Conservation (phyloP, 2,797 vertebrate species). For the Babyrousa celebensis region DNA sequence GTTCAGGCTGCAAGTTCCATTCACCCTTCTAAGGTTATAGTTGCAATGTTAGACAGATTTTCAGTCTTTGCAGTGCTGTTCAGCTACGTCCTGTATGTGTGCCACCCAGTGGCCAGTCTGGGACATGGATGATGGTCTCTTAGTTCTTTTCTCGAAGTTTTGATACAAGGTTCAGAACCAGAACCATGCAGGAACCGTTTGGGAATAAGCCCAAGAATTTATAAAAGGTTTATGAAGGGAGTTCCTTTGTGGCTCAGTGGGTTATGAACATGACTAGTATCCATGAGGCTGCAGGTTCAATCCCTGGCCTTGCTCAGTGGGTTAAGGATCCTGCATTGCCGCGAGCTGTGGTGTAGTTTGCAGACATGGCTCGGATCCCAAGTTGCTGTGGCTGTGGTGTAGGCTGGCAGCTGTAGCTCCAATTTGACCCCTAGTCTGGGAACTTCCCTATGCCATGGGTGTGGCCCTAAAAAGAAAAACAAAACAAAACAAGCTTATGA, state of each 20-base stretch:
- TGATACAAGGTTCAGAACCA: slow-evolving; percentile 8
- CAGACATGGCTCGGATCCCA: too few species aligned
- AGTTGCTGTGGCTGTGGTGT: too few species aligned
- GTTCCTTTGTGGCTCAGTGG: too few species aligned
- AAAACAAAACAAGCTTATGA: not conserved
- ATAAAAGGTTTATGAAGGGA: not conserved
- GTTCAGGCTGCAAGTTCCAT: not conserved
- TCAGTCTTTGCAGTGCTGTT: not conserved
- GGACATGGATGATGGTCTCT: not conserved
- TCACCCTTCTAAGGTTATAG: not conserved
- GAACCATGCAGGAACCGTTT: not conserved
- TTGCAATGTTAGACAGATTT: not conserved
- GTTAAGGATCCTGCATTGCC: too few species aligned
- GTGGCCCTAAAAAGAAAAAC: too few species aligned
- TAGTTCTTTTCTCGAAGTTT: not conserved
- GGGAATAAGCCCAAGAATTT: not conserved
- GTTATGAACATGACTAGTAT: too few species aligned
- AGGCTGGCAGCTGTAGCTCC: too few species aligned
- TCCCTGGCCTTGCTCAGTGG: too few species aligned
- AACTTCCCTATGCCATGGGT: too few species aligned
- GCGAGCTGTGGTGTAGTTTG: too few species aligned
- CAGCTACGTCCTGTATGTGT: not conserved
- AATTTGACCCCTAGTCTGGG: too few species aligned
- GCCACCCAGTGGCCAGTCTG: not conserved
- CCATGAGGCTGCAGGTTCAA: too few species aligned